These are phyloP conservation scores for Harlomillsia oculata DNA, from an alignment of 1,140 invertebrate genomes.

Conservation along the genomic window DNA sequence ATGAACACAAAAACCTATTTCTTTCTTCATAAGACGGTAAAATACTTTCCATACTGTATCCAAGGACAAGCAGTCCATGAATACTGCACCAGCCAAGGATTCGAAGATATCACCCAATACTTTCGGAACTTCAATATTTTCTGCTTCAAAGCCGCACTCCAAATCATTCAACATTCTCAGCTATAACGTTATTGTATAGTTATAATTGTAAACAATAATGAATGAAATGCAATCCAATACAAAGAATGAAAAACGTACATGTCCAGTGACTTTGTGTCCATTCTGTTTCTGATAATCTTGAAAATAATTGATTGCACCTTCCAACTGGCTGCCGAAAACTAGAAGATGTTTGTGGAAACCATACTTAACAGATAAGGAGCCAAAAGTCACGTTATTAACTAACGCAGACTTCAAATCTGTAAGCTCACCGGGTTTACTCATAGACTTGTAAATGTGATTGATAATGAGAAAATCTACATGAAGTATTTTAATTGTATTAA, in stretches of 20 bases:
- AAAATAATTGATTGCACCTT: conserved; percentile 63
- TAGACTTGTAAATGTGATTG: conserved; percentile 75
- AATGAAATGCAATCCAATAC: conserved; percentile 36
- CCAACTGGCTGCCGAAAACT: conserved; percentile 52
- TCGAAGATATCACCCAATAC: conserved; percentile 90
- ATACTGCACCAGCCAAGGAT: conserved; percentile 83
- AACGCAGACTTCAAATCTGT: conserved; percentile 86
- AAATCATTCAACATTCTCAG: conserved; percentile 18
- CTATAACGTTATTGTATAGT: conserved; percentile 33
- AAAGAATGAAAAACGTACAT: conserved; percentile 15
- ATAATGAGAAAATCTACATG: conserved; percentile 77
- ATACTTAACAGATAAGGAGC: conserved; percentile 72
- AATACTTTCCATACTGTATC: conserved; percentile 71
- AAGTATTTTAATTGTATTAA: not conserved
- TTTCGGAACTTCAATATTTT: conserved; percentile 83
- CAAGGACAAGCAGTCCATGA: conserved; percentile 74
- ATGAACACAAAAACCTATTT: conserved; percentile 47
- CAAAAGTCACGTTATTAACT: conserved; percentile 92
- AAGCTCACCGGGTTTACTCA: conserved; percentile 71
- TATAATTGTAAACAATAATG: conserved; percentile 1
- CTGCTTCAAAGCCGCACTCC: conserved; percentile 45
- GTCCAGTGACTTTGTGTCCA: conserved; percentile 49
- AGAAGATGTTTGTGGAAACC: conserved; percentile 65
- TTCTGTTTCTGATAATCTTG: conserved; percentile 65
- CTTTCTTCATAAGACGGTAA: conserved; percentile 60